Base-by-base conservation (phyloP, 2,797 vertebrate genomes). In the Hyperoplus immaculatus region DNA sequence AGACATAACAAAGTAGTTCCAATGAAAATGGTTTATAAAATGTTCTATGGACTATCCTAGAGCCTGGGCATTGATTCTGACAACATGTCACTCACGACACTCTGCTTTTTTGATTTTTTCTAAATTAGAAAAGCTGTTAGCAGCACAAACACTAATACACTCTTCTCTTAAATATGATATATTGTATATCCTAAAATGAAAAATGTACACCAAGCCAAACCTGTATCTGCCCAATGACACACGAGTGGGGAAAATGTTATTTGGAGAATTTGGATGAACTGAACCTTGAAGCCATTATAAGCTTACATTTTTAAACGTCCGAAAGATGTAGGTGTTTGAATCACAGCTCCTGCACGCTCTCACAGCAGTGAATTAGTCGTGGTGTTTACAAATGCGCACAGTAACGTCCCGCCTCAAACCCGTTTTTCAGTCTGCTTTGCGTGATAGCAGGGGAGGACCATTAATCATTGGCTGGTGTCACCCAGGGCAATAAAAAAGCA, bases 401-500 rank as follows among this genome's bases (percentile, higher is more conserved):
- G 58, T 74, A 75, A 63, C 14, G 16, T 76, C 78, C 67, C 55
- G 16, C 42, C 29, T 80, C 56, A 69, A 49, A 70, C 47, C 29
- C 39, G 66, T 77, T 85, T 45, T 75, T 83, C 74, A 47, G 62
- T 53, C 61, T 65, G 68, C 54, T 75, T 85, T 76, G 84, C 72
- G 72, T 80, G 83, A 84, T 81, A 80, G 75, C 66, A 63, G 36
- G 55, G 47, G 14, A 69, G 53, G 57, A 43, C 29, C 66, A 53
- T 90, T 63, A 77, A 86, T 91, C 86, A 77, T 6, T 4, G 1
- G 2, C 50, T 3, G 43, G 29, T 70, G 77, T 84, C 85, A 65
- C 67, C 38, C 15, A 1, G 55, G 56, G 82, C 72, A 77, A 80
- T 88, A 87, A 87, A 87, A 87, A 91, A 74, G 75, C 78, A 66